Percentiles rank a stretch among this genome's conserved stretches.
Conservation (phyloP, 2,113 vertebrate species). For the Xenopus borealis region DNA sequence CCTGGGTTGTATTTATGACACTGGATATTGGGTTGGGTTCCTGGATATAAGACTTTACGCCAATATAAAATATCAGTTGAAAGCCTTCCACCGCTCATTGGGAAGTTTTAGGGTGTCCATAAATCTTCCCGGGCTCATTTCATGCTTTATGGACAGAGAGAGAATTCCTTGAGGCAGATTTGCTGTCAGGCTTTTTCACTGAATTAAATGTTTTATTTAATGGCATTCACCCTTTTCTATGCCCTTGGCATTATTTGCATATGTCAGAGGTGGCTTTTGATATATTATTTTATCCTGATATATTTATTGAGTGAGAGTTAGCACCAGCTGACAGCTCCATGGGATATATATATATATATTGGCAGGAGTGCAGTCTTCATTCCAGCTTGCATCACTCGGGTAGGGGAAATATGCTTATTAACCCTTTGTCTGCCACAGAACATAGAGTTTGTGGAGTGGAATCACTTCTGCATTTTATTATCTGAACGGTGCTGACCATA, state of each 20-base stretch:
- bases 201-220: conserved; percentile 6
- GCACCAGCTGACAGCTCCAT: conserved; percentile 15
- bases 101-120: neutral
- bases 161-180: conserved; percentile 13
- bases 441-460: too few species aligned
- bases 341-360: conserved; percentile 2
- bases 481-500: too few species aligned
- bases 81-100: too few species aligned
- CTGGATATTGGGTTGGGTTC: neutral
- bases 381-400: too few species aligned
- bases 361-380: neutral
- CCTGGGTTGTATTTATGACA: neutral
- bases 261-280: conserved; percentile 10
- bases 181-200: neutral
- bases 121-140: conserved; percentile 5
- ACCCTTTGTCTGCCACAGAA: too few species aligned
- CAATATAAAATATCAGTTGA: conserved; percentile 3
- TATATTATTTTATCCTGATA: neutral
- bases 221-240: conserved; percentile 33
- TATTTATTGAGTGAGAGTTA: conserved; percentile 8
- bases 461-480: too few species aligned
- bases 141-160: conserved; percentile 2
- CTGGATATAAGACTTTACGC: neutral
- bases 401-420: too few species aligned
- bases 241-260: conserved; percentile 18